These are phyloP conservation scores for Ciconia stormi DNA, from an alignment of 2,113 vertebrate genomes.

Conservation along the genomic window DNA sequence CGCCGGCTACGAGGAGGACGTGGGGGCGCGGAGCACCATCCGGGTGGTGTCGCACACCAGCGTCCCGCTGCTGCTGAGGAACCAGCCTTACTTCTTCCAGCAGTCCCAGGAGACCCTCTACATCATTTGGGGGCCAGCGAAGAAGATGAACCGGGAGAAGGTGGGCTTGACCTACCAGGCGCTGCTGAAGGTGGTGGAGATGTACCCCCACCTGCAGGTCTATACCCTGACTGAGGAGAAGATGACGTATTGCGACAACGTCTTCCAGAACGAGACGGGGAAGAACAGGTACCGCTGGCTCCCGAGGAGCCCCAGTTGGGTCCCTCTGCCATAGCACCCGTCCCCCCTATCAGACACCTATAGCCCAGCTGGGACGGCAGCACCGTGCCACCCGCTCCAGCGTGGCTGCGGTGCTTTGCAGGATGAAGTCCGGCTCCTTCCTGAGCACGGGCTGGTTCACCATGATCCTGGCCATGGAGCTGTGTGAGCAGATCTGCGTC, in stretches of 20 bases:
- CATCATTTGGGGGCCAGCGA: conserved; percentile 89
- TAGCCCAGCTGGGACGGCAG: not conserved
- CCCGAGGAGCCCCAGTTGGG: fast-evolving
- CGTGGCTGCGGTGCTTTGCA: not conserved
- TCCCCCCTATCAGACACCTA: fast-evolving
- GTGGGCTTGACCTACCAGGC: conserved; percentile 79
- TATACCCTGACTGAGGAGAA: conserved; percentile 86
- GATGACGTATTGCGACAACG: conserved; percentile 83
- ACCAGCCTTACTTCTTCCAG: conserved; percentile 85
- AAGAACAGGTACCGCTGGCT: conserved; percentile 84
- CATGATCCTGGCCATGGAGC: conserved; percentile 89
- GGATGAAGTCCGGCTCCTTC: conserved; percentile 90
- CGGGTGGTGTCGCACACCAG: conserved; percentile 93
- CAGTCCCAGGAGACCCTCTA: conserved; percentile 81
- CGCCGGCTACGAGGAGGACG: conserved; percentile 81
- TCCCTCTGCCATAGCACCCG: fast-evolving
- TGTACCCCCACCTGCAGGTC: conserved; percentile 77
- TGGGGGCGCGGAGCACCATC: conserved; percentile 82
- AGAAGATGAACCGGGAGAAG: conserved; percentile 85
- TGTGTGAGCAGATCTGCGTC: conserved; percentile 86
- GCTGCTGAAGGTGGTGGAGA: conserved; percentile 76
- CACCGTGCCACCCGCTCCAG: not conserved
- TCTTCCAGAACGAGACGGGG: conserved; percentile 94
- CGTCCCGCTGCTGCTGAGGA: conserved; percentile 83
- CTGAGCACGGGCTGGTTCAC: conserved; percentile 98